Evolutionary conservation across 35 echinoderm and acorn worm genomes (phyloP).

Genomic region (Acanthaster planci): DNA sequence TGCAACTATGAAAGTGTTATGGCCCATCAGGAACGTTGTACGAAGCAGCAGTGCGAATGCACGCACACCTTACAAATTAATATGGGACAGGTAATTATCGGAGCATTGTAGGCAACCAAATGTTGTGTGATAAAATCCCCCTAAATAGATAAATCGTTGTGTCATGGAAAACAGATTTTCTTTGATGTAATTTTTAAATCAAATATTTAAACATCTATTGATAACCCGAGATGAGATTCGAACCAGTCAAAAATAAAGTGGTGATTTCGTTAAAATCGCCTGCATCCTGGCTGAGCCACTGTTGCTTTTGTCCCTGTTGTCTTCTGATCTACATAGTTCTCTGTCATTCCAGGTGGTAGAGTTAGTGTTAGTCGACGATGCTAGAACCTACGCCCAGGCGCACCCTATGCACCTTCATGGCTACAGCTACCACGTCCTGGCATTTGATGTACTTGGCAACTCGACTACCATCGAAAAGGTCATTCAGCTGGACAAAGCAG

Average conservation of each 20-base stretch:
- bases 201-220: too few species aligned
- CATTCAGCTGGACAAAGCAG: constrained; percentile 69
- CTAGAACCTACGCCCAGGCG: constrained; percentile 61
- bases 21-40: neutral
- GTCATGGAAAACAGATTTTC: too few species aligned
- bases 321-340: too few species aligned
- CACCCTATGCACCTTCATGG: constrained; percentile 97
- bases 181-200: too few species aligned
- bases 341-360: constrained; percentile 96
- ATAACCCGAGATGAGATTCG: too few species aligned
- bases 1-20: neutral
- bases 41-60: neutral
- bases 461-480: constrained; percentile 61
- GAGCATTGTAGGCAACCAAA: too few species aligned
- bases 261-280: too few species aligned
- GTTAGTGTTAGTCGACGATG: constrained; percentile 82
- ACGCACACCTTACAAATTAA: neutral
- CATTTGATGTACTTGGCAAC: constrained; percentile 51
- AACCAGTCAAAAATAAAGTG: too few species aligned
- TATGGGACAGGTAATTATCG: neutral
- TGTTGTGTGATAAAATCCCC: too few species aligned
- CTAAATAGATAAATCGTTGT: too few species aligned
- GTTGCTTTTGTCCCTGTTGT: too few species aligned
- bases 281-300: too few species aligned
- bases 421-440: constrained; percentile 71